Base-by-base conservation (phyloP, 1,140 invertebrate species). In the Gryllus bimaculatus region DNA sequence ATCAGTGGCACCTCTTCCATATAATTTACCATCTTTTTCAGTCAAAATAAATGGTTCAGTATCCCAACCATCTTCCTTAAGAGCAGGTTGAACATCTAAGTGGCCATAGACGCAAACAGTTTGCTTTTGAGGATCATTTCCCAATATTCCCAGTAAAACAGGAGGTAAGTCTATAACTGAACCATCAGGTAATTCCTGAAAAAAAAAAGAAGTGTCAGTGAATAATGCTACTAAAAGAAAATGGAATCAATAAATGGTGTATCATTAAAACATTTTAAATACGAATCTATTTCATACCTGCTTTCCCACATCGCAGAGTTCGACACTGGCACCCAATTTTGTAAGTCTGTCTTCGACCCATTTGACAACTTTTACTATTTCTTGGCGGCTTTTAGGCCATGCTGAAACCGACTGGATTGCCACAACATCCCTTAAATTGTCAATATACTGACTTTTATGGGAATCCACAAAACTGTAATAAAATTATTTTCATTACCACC, bases 41-140 rank as follows among this genome's bases (percentile, higher is more conserved):
- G 91, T 92, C 26, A 99, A 87, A 15, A 90, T 90, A 88, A 99
- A 99, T 5, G 98, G 98, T 79, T 99, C 96, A 5, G 95, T 94
- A 82, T 96, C 88, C 98, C 97, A 99, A 8, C 97, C 97, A 90
- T 99, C 97, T 81, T 93, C 92, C 85, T 91, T 92, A 8, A 92
- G 83, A 10, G 98, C 98, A 74, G 98, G 97, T 85, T 99, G 98
- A 4, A 99, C 98, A 90, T 99, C 98, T 83, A 99, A 90, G 88
- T 99, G 98, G 0, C 98, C 98, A 88, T 99, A 99, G 76, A 99
- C 89, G 78, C 95, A 91, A 74, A 99, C 90, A 20, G 97, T 99
- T 83, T 96, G 94, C 85, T 97, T 98, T 8, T 90, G 90, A 0
- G 91, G 87, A 85, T 98, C 95, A 81, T 90, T 92, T 80, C 96